Percentiles rank a stretch among this genome's conserved stretches.
These are phyloP conservation scores for Hypomecis punctinalis DNA, from an alignment of 2,888 invertebrate genomes.

Conservation along the genomic window DNA sequence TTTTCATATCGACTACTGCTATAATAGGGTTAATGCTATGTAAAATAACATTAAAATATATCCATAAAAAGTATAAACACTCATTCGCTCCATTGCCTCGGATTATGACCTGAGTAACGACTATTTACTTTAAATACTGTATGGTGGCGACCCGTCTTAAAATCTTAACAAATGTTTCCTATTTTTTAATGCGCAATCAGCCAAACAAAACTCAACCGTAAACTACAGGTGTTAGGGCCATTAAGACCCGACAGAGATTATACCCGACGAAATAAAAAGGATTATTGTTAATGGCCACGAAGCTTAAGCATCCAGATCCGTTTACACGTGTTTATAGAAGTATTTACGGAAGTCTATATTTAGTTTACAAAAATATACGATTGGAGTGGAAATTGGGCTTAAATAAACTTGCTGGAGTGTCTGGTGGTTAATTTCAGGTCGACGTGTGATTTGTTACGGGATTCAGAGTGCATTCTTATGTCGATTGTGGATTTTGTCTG, in stretches of 20 bases:
- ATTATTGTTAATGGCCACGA: conserved; percentile 72
- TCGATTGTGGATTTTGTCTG: conserved; percentile 50
- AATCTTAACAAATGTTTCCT: conserved; percentile 68
- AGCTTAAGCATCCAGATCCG: conserved; percentile 60
- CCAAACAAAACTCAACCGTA: conserved; percentile 56
- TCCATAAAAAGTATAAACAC: conserved; percentile 26
- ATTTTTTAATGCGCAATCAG: conserved; percentile 47
- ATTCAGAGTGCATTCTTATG: conserved; percentile 56
- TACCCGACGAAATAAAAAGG: conserved; percentile 65
- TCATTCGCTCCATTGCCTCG: conserved; percentile 47
- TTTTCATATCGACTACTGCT: no score
- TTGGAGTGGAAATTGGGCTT: conserved; percentile 48
- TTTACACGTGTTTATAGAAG: conserved; percentile 69
- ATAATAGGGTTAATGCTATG: no score
- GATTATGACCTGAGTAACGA: conserved; percentile 69
- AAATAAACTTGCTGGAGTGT: conserved; percentile 58
- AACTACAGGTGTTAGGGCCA: conserved; percentile 39
- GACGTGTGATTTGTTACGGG: conserved; percentile 64
- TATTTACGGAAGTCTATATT: conserved; percentile 60
- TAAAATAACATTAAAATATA: background rate
- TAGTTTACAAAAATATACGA: conserved; percentile 44
- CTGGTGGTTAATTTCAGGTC: conserved; percentile 64
- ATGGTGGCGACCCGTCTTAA: conserved; percentile 59
- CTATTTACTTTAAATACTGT: conserved; percentile 61
- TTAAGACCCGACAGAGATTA: conserved; percentile 36